Evolutionary conservation across 2,888 invertebrate species (phyloP).

Genomic region (Acanthosepion pharaonis): DNA sequence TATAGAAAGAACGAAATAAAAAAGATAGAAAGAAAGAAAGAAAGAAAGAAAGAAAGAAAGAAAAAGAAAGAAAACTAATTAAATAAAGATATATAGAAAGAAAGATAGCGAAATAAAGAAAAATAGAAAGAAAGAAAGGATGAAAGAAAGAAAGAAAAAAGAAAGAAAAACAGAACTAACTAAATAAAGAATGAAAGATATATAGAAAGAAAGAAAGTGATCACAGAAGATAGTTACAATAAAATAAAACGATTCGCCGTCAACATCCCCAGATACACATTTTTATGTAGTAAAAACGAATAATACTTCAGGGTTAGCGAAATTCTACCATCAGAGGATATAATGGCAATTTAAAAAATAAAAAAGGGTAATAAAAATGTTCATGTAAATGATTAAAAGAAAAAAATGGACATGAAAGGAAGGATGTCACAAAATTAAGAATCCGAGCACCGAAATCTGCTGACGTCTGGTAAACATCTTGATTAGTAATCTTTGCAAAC

Average conservation of each 20-base stretch:
- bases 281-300: neutral
- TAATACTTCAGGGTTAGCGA: neutral
- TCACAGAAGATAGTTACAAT: neutral
- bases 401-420: neutral
- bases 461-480: neutral
- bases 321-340: neutral
- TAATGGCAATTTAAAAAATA: neutral
- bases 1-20: neutral
- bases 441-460: neutral
- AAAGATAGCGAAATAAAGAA: neutral
- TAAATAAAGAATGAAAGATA: neutral
- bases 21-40: neutral
- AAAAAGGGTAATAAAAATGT: neutral
- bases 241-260: neutral
- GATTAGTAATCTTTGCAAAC: neutral
- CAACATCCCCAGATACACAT: neutral
- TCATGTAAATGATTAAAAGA: neutral
- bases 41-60: neutral
- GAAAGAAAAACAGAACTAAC: neutral
- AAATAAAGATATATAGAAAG: neutral
- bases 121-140: neutral
- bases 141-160: neutral
- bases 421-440: neutral
- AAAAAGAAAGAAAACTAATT: neutral
- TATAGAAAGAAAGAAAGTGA: neutral